Percentiles rank a stretch among this genome's conserved stretches.
These are phyloP conservation scores for Drosophila repleta DNA, from an alignment of 1,140 invertebrate genomes.

Conservation along the genomic window DNA sequence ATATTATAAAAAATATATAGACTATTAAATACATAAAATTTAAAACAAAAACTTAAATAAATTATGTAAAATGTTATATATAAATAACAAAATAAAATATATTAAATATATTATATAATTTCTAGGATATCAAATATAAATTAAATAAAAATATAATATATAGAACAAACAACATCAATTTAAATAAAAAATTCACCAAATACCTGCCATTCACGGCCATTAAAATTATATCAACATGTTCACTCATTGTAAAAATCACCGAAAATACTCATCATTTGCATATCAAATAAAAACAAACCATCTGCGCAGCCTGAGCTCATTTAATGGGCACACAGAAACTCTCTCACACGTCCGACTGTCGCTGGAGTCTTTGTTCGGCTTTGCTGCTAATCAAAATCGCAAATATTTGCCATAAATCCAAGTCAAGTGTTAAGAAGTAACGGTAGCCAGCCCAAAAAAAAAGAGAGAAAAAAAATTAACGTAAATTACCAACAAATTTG, in stretches of 20 bases:
- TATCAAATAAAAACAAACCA: slow-evolving; percentile 9
- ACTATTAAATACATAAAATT: neutral
- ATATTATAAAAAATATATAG: neutral
- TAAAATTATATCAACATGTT: slow-evolving; percentile 3
- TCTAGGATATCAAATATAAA: neutral
- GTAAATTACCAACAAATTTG: slow-evolving; percentile 35
- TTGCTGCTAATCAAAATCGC: slow-evolving; percentile 29
- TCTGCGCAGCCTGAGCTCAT: neutral
- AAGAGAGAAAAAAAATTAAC: neutral
- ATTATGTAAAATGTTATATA: neutral
- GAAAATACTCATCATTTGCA: too few relatives aligned
- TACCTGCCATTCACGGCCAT: slow-evolving; percentile 1
- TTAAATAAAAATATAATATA: neutral
- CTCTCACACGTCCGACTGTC: neutral
- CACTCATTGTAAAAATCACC: neutral
- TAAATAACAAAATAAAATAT: neutral
- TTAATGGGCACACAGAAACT: slow-evolving; percentile 17
- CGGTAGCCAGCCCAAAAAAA: slow-evolving; percentile 27
- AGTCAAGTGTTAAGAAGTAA: slow-evolving; percentile 52
- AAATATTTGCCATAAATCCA: slow-evolving; percentile 47
- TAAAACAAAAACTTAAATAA: neutral
- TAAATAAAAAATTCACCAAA: neutral
- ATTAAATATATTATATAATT: neutral
- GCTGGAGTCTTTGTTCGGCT: slow-evolving; percentile 12
- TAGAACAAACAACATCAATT: neutral